Percentiles rank a stretch among this genome's conserved stretches.
Conservation (phyloP, 2,113 vertebrate genomes). For the Trematomus loennbergii region DNA sequence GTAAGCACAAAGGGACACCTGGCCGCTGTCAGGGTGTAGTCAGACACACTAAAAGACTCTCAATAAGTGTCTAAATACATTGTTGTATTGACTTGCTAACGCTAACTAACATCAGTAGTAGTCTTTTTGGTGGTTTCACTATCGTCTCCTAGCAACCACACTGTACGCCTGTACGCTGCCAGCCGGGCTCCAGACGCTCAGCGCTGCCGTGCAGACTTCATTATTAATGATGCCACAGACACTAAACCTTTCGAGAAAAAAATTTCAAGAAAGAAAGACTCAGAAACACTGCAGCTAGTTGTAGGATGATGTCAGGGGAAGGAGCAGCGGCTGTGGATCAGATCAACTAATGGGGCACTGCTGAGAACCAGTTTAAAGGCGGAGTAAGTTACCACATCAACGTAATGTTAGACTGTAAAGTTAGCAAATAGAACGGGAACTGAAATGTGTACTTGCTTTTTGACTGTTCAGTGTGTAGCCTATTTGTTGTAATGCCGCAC, state of each 20-base stretch:
- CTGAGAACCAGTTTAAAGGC: conserved; percentile 24
- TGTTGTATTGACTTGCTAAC: neutral
- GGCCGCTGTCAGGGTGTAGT: neutral
- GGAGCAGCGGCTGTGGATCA: conserved; percentile 4
- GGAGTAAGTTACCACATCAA: conserved; percentile 48
- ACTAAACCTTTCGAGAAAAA: conserved; percentile 51
- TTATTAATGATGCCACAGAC: conserved; percentile 73
- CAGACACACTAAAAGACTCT: neutral
- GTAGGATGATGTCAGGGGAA: conserved; percentile 1
- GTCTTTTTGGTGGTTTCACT: conserved; percentile 5
- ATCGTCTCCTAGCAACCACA: conserved; percentile 66
- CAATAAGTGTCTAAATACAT: neutral
- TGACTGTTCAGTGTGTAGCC: neutral
- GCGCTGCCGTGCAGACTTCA: conserved; percentile 43
- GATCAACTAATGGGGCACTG: neutral
- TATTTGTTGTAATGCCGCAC: neutral
- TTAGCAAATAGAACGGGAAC: neutral
- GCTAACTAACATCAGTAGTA: neutral
- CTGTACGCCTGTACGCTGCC: conserved; percentile 25
- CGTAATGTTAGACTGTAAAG: neutral
- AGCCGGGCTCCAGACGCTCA: conserved; percentile 61
- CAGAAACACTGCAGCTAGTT: conserved; percentile 4
- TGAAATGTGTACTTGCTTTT: neutral
- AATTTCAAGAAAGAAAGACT: conserved; percentile 42
- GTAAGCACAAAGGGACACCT: neutral